Evolutionary conservation across 2,888 invertebrate genomes (phyloP), one percentile per base, ranked within the genome.

Genomic region (Drosophila helvetica): DNA sequence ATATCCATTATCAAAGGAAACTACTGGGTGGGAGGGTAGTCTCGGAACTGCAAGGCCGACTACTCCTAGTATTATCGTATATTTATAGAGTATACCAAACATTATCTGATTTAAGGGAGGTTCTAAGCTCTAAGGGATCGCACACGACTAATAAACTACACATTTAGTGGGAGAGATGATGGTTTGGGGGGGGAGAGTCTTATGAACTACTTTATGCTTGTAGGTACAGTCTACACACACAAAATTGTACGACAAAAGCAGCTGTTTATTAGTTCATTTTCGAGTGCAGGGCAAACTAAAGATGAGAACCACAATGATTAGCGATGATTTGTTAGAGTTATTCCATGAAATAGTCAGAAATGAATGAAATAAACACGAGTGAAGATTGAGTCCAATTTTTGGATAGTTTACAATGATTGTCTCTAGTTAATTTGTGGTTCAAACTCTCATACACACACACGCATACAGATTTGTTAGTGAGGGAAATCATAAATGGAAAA

Each of bases 111-210:
- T 17, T n/a, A 38, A 19, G 10, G n/a, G n/a, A 22, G 15, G 8
- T 33, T 22, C 19, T 17, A 47, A 48, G 33, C 22, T 50, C 18
- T 67, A 63, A 42, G 62, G 58, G 54, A 30, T 27, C n/a, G 33
- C 70, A 78, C 72, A 64, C 59, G 58, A 70, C 85, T 85, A 87
- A 52, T 56, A 62, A 38, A 78, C 78, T 87, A 85, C 74, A 88
- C 83, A 87, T 75, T 75, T 74, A 80, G 64, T 55, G 65, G 53
- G 46, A 75, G 17, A 25, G 27, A 30, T n/a, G n/a, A n/a, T 12
- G 12, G 42, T 38, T 38, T n/a, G n/a, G n/a, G n/a, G n/a, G 33
- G 51, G 38, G 52, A 59, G 54, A 69, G 54, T 59, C 52, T 60
- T 69, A 68, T 38, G 22, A 47, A 43, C 30, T 43, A 30, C 30